Percentiles rank a stretch among this genome's conserved stretches.
phyloP scores from a whole-genome alignment of 2,888 invertebrate genomes.

The Agrenia bidenticulata region DNA sequence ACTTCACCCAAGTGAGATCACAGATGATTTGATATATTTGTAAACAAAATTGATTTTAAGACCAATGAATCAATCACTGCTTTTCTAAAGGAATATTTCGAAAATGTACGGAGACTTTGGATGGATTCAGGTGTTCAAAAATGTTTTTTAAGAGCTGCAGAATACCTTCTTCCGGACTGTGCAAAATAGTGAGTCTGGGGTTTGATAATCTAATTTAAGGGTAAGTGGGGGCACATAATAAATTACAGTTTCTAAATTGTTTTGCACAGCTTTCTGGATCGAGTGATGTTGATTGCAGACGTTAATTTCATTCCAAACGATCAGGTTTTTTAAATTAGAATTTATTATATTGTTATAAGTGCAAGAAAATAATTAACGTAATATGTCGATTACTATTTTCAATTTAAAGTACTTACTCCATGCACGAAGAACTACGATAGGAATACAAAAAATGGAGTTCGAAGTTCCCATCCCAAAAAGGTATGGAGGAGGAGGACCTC shows the following conservation, averaged over 20 bases:
- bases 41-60: too few species aligned
- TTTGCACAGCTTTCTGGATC: constrained; percentile 69
- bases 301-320: constrained; percentile 70
- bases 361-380: too few species aligned
- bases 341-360: too few species aligned
- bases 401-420: constrained; percentile 11
- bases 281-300: constrained; percentile 66
- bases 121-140: constrained; percentile 69
- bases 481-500: constrained; percentile 67
- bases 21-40: too few species aligned
- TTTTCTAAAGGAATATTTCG: constrained; percentile 71
- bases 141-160: constrained; percentile 70
- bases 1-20: constrained; percentile 38
- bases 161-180: constrained; percentile 77
- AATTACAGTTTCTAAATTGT: background rate
- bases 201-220: constrained; percentile 15
- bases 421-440: constrained; percentile 68
- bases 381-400: too few species aligned
- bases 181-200: constrained; percentile 72
- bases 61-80: too few species aligned
- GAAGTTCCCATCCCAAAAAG: constrained; percentile 69
- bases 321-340: constrained; percentile 55
- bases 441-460: constrained; percentile 74
- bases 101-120: constrained; percentile 69
- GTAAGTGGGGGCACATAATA: constrained; percentile 17